phyloP scores from a whole-genome alignment of 2,888 invertebrate genomes.

The Geotrupes spiniger region DNA sequence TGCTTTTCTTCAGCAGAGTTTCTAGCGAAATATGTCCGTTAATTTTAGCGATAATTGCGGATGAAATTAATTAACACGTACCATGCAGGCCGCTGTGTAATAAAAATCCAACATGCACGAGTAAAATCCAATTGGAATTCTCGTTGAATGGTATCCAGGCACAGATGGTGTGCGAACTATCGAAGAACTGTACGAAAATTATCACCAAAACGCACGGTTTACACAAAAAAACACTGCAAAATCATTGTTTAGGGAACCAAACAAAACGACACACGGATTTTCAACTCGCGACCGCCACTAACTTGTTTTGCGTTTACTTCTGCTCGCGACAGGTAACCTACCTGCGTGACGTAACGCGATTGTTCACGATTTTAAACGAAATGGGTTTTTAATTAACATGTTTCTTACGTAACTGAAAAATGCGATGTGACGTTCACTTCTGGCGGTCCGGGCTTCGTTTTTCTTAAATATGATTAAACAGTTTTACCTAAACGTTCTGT shows the following conservation, averaged over 20 bases:
- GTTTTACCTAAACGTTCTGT: too few species aligned
- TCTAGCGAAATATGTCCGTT: too few species aligned
- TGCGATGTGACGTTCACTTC: too few species aligned
- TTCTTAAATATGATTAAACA: too few species aligned
- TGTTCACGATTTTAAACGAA: constrained; percentile 28
- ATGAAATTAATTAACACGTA: constrained; percentile 7
- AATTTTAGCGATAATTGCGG: too few species aligned
- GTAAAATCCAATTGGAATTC: too few species aligned
- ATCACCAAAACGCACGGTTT: background rate
- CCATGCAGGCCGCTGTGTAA: background rate
- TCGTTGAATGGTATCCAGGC: too few species aligned
- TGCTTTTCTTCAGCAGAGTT: too few species aligned
- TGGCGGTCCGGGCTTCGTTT: too few species aligned
- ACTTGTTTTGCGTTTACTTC: constrained; percentile 32
- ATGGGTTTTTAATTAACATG: constrained; percentile 25
- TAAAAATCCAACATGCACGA: too few species aligned
- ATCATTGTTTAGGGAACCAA: background rate
- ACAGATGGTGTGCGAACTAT: too few species aligned
- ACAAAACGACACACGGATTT: constrained; percentile 15
- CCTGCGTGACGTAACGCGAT: constrained; percentile 29
- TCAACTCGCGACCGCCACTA: constrained; percentile 25
- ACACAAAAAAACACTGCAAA: background rate
- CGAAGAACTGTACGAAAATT: too few species aligned
- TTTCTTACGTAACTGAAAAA: constrained; percentile 8
- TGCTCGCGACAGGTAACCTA: constrained; percentile 35